A percentile compares a stretch with the other conserved stretches of the same genome.
phyloP scores from a whole-genome alignment of 2,888 invertebrate genomes.

The Protodeltote pygarga region DNA sequence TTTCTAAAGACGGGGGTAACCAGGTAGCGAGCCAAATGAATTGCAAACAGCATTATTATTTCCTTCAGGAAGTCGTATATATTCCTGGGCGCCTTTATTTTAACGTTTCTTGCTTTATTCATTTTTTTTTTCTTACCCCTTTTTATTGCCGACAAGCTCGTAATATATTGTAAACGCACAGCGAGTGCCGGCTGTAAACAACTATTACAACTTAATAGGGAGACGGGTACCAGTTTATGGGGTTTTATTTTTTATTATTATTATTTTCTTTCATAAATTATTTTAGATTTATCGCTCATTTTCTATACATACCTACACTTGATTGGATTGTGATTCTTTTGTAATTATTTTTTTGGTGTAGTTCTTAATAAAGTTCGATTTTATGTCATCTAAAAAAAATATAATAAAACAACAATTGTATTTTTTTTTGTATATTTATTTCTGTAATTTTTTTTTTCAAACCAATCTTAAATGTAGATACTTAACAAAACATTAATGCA shows the following conservation, averaged over 20 bases:
- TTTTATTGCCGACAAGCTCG: constrained; percentile 83
- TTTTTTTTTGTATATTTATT: too few relatives aligned
- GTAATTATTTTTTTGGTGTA: too few relatives aligned
- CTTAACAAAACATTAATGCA: neutral
- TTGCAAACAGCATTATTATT: constrained; percentile 88
- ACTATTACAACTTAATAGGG: constrained; percentile 83
- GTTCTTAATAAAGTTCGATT: too few relatives aligned
- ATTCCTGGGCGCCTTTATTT: constrained; percentile 84
- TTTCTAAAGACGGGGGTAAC: constrained; percentile 80
- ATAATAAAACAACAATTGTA: too few relatives aligned
- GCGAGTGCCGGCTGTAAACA: constrained; percentile 83
- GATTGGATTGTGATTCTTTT: too few relatives aligned
- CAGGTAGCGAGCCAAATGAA: constrained; percentile 86
- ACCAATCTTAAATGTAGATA: too few relatives aligned
- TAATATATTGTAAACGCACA: constrained; percentile 85
- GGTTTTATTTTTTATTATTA: constrained; percentile 45
- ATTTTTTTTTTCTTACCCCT: constrained; percentile 82
- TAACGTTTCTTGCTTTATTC: constrained; percentile 82
- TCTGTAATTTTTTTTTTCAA: too few relatives aligned
- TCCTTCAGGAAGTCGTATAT: constrained; percentile 87
- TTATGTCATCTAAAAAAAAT: too few relatives aligned
- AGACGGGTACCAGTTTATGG: constrained; percentile 59
- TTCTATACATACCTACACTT: too few relatives aligned
- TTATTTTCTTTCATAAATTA: constrained; percentile 33
- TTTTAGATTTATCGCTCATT: constrained; percentile 20